phyloP scores from a whole-genome alignment of 2,113 vertebrate genomes.

The Leptodactylus fuscus region DNA sequence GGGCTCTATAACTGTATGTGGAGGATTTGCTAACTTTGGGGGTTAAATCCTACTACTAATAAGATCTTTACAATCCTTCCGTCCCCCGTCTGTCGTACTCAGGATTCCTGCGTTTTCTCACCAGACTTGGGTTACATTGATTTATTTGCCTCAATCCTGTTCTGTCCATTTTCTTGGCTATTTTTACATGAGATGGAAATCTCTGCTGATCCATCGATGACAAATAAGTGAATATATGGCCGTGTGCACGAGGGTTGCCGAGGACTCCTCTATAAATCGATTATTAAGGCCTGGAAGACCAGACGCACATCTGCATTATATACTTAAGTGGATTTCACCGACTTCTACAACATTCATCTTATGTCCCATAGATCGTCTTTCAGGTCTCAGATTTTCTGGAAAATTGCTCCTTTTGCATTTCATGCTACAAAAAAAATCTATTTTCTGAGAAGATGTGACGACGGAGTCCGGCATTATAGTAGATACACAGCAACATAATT shows the following conservation, averaged over 20 bases:
- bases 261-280: slow-evolving; percentile 8
- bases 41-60: too few relatives aligned
- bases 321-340: slow-evolving; percentile 27
- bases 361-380: neutral
- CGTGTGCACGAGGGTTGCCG: neutral
- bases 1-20: too few relatives aligned
- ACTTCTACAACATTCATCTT: neutral
- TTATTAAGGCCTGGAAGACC: slow-evolving; percentile 33
- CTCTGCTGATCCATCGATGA: slow-evolving; percentile 36
- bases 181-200: slow-evolving; percentile 44
- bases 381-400: neutral
- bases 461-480: neutral
- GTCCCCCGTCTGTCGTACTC: neutral
- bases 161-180: slow-evolving; percentile 31
- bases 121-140: slow-evolving; percentile 39
- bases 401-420: neutral
- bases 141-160: slow-evolving; percentile 22
- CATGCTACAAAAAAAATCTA: too few relatives aligned
- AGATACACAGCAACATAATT: neutral
- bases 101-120: slow-evolving; percentile 13
- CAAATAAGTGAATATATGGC: slow-evolving; percentile 21
- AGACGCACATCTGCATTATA: too few relatives aligned
- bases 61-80: neutral
- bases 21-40: too few relatives aligned
- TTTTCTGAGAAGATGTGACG: neutral